These are phyloP conservation scores for Euplagia quadripunctaria DNA, from an alignment of 2,888 invertebrate species.

Conservation along the genomic window DNA sequence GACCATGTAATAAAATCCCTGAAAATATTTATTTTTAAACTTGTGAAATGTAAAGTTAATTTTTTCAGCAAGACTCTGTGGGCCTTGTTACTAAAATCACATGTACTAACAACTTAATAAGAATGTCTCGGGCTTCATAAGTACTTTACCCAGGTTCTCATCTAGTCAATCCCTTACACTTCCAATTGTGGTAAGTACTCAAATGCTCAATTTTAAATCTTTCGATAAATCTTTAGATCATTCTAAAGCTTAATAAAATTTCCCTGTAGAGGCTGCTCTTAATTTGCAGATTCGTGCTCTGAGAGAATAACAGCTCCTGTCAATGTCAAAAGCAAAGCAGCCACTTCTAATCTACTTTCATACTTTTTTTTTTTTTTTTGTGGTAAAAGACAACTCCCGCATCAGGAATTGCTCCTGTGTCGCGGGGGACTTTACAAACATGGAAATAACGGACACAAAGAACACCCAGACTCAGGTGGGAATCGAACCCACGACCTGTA, in stretches of 20 bases:
- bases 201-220: neutral
- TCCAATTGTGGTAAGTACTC: neutral
- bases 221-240: neutral
- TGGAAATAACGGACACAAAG: too few relatives aligned
- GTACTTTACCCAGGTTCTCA: neutral
- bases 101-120: neutral
- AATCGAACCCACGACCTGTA: too few relatives aligned
- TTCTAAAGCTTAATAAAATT: neutral
- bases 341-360: neutral
- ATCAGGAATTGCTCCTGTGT: too few relatives aligned
- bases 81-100: neutral
- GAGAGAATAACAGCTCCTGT: neutral
- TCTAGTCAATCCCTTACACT: neutral
- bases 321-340: neutral
- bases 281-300: neutral
- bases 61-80: too few relatives aligned
- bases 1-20: too few relatives aligned
- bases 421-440: too few relatives aligned
- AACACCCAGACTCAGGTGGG: too few relatives aligned
- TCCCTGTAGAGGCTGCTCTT: neutral
- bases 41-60: too few relatives aligned
- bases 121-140: too few relatives aligned
- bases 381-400: too few relatives aligned
- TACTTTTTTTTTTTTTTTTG: too few relatives aligned
- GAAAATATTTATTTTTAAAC: too few relatives aligned